These are phyloP conservation scores for Macrosteles quadrilineatus DNA, from an alignment of 1,140 invertebrate genomes.

Conservation along the genomic window DNA sequence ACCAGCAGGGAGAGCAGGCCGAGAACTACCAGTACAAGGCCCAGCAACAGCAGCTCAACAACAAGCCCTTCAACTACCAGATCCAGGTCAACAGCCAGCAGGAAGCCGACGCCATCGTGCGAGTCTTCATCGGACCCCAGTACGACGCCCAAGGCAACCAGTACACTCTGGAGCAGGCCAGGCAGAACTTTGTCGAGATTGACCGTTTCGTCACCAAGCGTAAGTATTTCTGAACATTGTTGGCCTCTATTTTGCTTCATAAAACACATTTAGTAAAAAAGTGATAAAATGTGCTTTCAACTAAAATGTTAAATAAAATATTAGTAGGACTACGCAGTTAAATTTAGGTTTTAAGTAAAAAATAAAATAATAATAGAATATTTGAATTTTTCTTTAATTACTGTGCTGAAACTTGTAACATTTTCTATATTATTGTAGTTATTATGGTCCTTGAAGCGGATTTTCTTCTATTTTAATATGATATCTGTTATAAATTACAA, in stretches of 20 bases:
- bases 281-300: too few relatives aligned
- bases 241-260: too few relatives aligned
- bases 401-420: not conserved
- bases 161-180: constrained; percentile 40
- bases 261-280: too few relatives aligned
- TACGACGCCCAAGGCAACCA: constrained; percentile 58
- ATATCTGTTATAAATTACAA: not conserved
- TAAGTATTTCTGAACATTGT: constrained; percentile 36
- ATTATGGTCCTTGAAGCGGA: too few relatives aligned
- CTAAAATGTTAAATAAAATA: too few relatives aligned
- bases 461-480: not conserved
- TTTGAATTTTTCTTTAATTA: too few relatives aligned
- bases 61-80: constrained; percentile 65
- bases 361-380: too few relatives aligned
- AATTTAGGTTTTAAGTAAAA: too few relatives aligned
- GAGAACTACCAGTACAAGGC: constrained; percentile 1
- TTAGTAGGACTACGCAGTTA: too few relatives aligned
- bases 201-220: constrained; percentile 46
- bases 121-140: constrained; percentile 70
- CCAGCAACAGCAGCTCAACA: constrained; percentile 61
- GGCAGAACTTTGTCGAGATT: constrained; percentile 46
- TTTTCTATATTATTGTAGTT: not conserved
- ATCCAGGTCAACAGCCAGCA: constrained; percentile 60
- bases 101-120: constrained; percentile 56
- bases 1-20: constrained; percentile 52